Percentiles rank a stretch among this genome's conserved stretches.
Conservation (phyloP, 2,888 invertebrate genomes). For the Bruchidius siliquastri region DNA sequence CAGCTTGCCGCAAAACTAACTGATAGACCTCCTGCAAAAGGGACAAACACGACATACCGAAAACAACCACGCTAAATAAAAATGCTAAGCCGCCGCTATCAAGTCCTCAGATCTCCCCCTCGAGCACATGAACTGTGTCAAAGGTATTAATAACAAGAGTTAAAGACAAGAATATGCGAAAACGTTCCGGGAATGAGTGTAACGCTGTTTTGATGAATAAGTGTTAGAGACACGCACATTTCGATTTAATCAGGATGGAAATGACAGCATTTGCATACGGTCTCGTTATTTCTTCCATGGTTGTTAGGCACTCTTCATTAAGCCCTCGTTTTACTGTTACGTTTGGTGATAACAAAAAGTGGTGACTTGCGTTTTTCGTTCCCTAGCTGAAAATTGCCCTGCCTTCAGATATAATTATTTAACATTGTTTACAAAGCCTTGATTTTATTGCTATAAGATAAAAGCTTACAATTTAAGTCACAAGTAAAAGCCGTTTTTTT, state of each 20-base stretch:
- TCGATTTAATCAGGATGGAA: constrained; percentile 44
- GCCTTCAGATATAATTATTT: no score
- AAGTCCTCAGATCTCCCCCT: constrained; percentile 32
- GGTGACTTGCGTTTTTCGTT: not conserved
- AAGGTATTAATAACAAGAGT: constrained; percentile 38
- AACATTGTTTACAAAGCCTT: no score
- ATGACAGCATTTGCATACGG: constrained; percentile 42
- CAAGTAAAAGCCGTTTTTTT: no score
- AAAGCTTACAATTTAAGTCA: no score
- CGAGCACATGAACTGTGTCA: constrained; percentile 40
- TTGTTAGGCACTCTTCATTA: not conserved
- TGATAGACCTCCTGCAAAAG: not conserved
- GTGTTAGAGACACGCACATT: constrained; percentile 47
- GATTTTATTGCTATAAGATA: no score
- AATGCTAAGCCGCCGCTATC: not conserved
- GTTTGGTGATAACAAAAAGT: not conserved
- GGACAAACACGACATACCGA: not conserved
- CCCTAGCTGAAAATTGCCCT: no score
- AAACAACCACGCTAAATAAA: not conserved
- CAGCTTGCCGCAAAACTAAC: not conserved
- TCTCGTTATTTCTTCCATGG: not conserved
- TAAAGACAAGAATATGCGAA: constrained; percentile 28
- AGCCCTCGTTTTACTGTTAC: not conserved
- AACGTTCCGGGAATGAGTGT: constrained; percentile 21
- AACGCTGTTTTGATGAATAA: constrained; percentile 43